A percentile compares a stretch with the other conserved stretches of the same genome.
Evolutionary conservation across 2,888 invertebrate genomes (phyloP).

Genomic region (Melitaea athalia): DNA sequence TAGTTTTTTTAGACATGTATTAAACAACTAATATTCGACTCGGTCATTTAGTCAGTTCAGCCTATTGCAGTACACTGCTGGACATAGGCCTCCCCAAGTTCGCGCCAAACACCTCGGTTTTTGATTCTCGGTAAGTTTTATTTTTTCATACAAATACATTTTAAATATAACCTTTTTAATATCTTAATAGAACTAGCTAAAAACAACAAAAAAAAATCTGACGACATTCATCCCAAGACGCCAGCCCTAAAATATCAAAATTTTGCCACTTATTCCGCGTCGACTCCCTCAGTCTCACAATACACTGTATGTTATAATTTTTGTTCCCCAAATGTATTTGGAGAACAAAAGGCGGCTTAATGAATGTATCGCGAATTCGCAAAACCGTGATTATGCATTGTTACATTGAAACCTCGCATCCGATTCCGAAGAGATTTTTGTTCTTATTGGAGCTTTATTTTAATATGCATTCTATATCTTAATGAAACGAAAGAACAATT

Average conservation of each 20-base stretch:
- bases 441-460: conserved; percentile 29
- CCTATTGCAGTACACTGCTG: no score
- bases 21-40: no score
- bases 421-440: conserved; percentile 35
- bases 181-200: not conserved
- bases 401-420: conserved; percentile 51
- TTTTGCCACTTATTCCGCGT: conserved; percentile 69
- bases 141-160: no score
- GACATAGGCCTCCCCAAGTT: no score
- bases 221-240: conserved; percentile 13
- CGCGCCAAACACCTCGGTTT: no score
- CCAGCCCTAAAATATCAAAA: conserved; percentile 59
- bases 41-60: no score
- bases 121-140: no score
- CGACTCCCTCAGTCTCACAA: conserved; percentile 62
- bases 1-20: no score
- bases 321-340: conserved; percentile 76
- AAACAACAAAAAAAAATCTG: not conserved
- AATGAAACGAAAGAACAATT: conserved; percentile 25
- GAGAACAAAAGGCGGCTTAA: conserved; percentile 76
- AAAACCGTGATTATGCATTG: conserved; percentile 80
- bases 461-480: conserved; percentile 26
- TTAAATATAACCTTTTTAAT: not conserved
- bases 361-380: conserved; percentile 78
- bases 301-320: conserved; percentile 80